Conservation (phyloP, 2,888 invertebrate genomes). For the Melitaea athalia region DNA sequence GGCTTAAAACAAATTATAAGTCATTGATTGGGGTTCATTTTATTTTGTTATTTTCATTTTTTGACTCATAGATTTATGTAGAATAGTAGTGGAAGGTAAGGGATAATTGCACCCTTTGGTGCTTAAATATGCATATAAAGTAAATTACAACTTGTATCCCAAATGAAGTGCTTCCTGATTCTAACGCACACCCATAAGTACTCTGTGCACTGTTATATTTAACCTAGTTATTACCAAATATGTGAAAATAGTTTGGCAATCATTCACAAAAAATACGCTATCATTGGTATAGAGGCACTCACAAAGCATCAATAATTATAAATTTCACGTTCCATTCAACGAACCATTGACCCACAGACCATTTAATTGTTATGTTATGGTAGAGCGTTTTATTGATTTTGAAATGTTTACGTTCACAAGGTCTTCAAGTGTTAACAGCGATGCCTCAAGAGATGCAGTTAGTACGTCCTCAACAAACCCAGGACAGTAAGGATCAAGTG, state of each 20-base stretch:
- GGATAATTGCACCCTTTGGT: too few relatives aligned
- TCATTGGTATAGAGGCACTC: background rate
- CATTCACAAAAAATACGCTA: background rate
- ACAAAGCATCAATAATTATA: background rate
- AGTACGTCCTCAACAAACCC: slow-evolving; percentile 61
- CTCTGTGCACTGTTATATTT: background rate
- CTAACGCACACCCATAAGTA: background rate
- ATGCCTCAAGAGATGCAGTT: slow-evolving; percentile 88
- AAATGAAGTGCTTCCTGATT: too few relatives aligned
- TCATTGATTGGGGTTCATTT: too few relatives aligned
- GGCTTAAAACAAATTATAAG: too few relatives aligned
- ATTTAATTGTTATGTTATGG: background rate
- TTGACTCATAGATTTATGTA: too few relatives aligned
- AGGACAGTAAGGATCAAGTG: slow-evolving; percentile 59
- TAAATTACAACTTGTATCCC: too few relatives aligned
- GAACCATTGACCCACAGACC: background rate
- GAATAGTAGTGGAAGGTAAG: too few relatives aligned
- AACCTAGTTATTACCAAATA: background rate
- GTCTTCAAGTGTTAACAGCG: slow-evolving; percentile 86
- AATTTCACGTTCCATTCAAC: slow-evolving; percentile 9
- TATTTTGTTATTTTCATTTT: too few relatives aligned
- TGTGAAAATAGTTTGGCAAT: background rate
- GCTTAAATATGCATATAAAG: too few relatives aligned
- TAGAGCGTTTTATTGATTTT: background rate
- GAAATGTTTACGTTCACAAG: slow-evolving; percentile 50